Evolutionary conservation across 2,797 vertebrate species (phyloP).

Genomic region (Catharus ustulatus): DNA sequence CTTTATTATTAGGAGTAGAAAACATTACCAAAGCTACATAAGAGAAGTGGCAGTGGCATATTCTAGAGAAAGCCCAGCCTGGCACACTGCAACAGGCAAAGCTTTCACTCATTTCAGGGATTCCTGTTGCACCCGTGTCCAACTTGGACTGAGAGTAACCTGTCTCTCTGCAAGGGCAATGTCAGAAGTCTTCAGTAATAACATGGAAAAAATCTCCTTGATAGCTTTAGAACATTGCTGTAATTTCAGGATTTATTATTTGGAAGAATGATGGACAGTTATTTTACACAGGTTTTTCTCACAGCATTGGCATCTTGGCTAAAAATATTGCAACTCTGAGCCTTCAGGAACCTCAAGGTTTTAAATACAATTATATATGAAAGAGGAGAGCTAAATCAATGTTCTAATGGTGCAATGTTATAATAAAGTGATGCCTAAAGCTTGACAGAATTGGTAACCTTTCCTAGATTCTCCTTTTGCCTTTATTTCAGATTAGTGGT

Average conservation of each 20-base stretch:
- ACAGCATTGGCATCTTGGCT: not conserved
- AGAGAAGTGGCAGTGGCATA: not conserved
- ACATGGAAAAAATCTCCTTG: not conserved
- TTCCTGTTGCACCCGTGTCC: fast-evolving
- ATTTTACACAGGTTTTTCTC: not conserved
- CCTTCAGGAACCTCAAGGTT: not conserved
- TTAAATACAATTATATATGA: not conserved
- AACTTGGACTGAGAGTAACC: not conserved
- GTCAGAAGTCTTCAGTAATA: not conserved
- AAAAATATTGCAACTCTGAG: not conserved
- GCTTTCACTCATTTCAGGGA: not conserved
- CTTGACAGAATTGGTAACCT: not conserved
- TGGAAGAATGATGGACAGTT: not conserved
- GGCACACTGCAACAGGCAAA: not conserved
- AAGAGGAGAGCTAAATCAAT: not conserved
- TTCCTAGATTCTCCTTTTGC: not conserved
- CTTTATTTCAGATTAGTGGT: not conserved
- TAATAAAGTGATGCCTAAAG: not conserved
- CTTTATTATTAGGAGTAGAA: not conserved
- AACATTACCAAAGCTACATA: not conserved
- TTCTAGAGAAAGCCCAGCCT: not conserved
- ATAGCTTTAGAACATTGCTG: not conserved
- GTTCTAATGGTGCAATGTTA: not conserved
- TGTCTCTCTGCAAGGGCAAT: not conserved
- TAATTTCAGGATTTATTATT: conserved; percentile 31